A percentile compares a stretch with the other conserved stretches of the same genome.
Conservation (phyloP, 2,888 invertebrate genomes). For the Patella ulyssiponensis region DNA sequence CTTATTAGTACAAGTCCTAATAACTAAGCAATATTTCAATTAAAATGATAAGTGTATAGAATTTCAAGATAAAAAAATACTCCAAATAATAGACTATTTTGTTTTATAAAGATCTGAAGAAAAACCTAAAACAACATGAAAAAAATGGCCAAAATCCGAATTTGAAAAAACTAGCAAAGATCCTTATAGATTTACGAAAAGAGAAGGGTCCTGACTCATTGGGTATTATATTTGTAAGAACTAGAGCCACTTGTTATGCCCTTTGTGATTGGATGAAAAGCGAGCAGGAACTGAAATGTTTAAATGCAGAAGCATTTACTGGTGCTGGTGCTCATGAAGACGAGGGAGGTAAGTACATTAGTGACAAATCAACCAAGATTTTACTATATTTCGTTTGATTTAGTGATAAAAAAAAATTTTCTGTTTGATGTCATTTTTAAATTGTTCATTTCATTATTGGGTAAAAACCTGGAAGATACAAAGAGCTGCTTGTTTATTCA, state of each 20-base stretch:
- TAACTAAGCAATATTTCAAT: too few species aligned
- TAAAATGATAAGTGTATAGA: too few species aligned
- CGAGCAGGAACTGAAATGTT: background rate
- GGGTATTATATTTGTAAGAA: constrained; percentile 17
- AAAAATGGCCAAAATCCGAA: constrained; percentile 16
- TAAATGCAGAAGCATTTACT: constrained; percentile 9
- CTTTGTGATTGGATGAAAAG: constrained; percentile 22
- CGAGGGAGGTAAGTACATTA: background rate
- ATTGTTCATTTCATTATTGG: too few species aligned
- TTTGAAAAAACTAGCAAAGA: background rate
- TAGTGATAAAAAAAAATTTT: too few species aligned
- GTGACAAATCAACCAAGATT: too few species aligned
- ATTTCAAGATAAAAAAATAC: too few species aligned
- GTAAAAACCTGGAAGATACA: too few species aligned
- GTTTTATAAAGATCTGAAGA: constrained; percentile 7
- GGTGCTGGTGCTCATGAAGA: constrained; percentile 10
- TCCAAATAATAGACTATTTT: too few species aligned
- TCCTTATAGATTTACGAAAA: background rate
- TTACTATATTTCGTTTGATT: too few species aligned
- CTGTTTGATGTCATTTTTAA: too few species aligned
- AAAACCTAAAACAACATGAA: constrained; percentile 4
- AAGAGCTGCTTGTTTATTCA: too few species aligned
- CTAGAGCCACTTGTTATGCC: constrained; percentile 11
- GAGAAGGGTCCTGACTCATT: constrained; percentile 2
- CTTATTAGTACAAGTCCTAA: too few species aligned